Base-by-base conservation (phyloP, 2,797 vertebrate genomes). In the Poecilia picta region DNA sequence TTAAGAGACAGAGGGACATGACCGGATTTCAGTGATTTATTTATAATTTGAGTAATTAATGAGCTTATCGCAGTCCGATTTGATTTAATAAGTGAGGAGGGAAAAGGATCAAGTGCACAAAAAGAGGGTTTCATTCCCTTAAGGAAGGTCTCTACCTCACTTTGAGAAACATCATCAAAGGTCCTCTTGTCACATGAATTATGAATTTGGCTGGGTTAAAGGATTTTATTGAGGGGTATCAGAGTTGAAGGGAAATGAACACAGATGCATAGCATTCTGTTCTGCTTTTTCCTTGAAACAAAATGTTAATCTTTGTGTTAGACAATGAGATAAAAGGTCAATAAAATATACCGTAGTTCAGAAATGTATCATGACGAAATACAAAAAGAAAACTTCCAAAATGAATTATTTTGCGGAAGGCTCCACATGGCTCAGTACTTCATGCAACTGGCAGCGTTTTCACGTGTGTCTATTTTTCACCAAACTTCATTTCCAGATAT, bases 401-500 rank as follows among this genome's bases (percentile, higher is more conserved):
- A 36, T 33, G 2, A 33, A 36, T 64, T 36, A 15, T 36, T 64
- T 68, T 43, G 5, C 11, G 0, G 25, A 45, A 1, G 25, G 25
- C 23, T 45, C 25, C 5, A 28, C 23, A 1, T 15, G 43, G 13
- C 20, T 74, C 11, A 51, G 66, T 33, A 23, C 28, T 68, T 39
- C 0, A 47, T 57, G 53, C 20, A 39, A 39, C 33, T 28, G 43
- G 43, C 25, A 74, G 39, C 36, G 68, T 10, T 45, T 73, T 45
- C 68, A 73, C 79, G 79, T 85, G 83, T 83, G 57, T 16, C 74
- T 57, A 77, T 83, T 93, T 89, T 87, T 68, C 85, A 83, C 74
- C 82, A 62, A 81, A 92, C 90, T 76, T 83, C 45, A 91, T 94
- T 95, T 94, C 94, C 94, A 92, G 87, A 90, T 78, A 95, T 94